Evolutionary conservation across 2,888 invertebrate genomes (phyloP).

Genomic region (Epicampocera succincta): DNA sequence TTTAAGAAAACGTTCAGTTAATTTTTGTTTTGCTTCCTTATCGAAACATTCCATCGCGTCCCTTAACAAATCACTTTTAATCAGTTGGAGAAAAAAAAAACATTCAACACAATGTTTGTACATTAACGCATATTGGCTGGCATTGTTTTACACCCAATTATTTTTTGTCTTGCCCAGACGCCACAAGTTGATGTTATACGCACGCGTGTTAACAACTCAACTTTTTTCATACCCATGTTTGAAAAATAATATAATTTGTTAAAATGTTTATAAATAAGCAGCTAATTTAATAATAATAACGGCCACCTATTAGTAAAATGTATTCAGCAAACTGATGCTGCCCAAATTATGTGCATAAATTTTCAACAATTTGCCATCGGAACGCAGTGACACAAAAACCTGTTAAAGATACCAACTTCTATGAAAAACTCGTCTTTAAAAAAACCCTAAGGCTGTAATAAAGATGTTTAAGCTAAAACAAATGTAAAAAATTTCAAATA

Average conservation of each 20-base stretch:
- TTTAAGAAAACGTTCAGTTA: too few relatives aligned
- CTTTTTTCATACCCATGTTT: background rate
- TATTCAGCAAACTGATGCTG: background rate
- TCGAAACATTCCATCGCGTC: too few relatives aligned
- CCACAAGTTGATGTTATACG: constrained; percentile 45
- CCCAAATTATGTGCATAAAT: constrained; percentile 24
- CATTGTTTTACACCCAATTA: constrained; percentile 32
- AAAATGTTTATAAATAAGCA: constrained; percentile 36
- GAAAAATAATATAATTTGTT: background rate
- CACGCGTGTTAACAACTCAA: constrained; percentile 48
- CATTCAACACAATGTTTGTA: too few relatives aligned
- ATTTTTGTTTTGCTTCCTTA: too few relatives aligned
- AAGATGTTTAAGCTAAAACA: background rate
- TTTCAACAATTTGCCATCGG: constrained; percentile 15
- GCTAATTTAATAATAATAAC: too few relatives aligned
- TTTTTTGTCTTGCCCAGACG: constrained; percentile 28
- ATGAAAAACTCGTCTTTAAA: constrained; percentile 16
- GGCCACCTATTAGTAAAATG: background rate
- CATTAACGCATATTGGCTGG: background rate
- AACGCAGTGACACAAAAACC: background rate
- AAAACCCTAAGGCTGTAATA: constrained; percentile 14
- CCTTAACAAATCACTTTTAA: too few relatives aligned
- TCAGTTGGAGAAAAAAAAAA: too few relatives aligned
- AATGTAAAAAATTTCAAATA: constrained; percentile 1
- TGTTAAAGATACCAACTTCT: background rate